phyloP scores from a whole-genome alignment of 2,797 vertebrate species.

The Coccyzus lansbergi region DNA sequence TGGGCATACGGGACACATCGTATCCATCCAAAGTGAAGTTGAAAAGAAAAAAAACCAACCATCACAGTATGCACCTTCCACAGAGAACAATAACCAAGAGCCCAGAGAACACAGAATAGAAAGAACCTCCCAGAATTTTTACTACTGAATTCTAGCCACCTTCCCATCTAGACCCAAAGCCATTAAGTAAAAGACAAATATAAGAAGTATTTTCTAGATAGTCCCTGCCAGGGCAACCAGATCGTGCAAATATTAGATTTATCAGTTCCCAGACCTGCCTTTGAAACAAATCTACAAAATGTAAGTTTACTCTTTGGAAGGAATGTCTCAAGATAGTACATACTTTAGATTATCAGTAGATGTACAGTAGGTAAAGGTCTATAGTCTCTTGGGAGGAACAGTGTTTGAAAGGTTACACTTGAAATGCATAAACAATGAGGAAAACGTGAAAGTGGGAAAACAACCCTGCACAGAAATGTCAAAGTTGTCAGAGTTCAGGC shows the following conservation, averaged over 20 bases:
- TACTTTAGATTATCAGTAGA: slow-evolving; percentile 51
- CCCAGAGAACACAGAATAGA: slow-evolving; percentile 24
- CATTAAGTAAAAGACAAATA: slow-evolving; percentile 60
- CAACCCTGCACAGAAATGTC: not conserved
- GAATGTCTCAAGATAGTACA: slow-evolving; percentile 66
- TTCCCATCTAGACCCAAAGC: slow-evolving; percentile 56
- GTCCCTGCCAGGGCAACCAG: slow-evolving; percentile 48
- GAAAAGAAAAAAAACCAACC: not conserved
- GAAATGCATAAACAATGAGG: not conserved
- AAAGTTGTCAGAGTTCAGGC: not conserved
- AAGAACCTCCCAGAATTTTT: slow-evolving; percentile 21
- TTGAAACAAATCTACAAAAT: slow-evolving; percentile 47
- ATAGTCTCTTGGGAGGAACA: not conserved
- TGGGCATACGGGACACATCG: not conserved
- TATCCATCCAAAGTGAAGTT: not conserved
- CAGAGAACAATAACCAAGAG: slow-evolving; percentile 30
- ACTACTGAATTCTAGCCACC: slow-evolving; percentile 44
- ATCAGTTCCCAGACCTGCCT: slow-evolving; percentile 67
- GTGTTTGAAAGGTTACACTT: not conserved
- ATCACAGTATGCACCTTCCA: slow-evolving; percentile 14
- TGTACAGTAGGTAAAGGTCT: slow-evolving; percentile 19
- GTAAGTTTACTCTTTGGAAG: slow-evolving; percentile 47
- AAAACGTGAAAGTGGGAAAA: not conserved
- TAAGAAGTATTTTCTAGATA: slow-evolving; percentile 51
- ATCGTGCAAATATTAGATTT: slow-evolving; percentile 62